Evolutionary conservation across 2,113 vertebrate species (phyloP).

Genomic region (Phrynosoma platyrhinos): DNA sequence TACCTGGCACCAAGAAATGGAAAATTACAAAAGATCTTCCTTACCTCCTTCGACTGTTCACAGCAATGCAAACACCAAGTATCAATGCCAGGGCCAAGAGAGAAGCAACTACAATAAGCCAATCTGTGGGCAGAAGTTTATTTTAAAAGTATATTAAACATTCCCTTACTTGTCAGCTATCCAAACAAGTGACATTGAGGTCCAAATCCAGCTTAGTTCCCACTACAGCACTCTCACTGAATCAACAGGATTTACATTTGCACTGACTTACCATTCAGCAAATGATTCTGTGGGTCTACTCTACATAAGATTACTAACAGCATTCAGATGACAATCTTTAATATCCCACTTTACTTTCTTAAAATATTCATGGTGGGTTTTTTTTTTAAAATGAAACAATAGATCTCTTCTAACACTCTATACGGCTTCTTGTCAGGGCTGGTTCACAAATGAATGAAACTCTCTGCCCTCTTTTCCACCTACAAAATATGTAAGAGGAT

Average conservation of each 20-base stretch:
- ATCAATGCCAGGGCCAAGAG: conserved; percentile 65
- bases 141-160: rapidly evolving
- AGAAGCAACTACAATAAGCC: conserved; percentile 68
- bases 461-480: background rate
- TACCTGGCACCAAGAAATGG: conserved; percentile 4
- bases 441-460: background rate
- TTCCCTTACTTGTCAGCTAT: rapidly evolving
- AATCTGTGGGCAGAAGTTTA: conserved; percentile 51
- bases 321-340: background rate
- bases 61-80: conserved; percentile 70
- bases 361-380: background rate
- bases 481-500: background rate
- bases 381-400: background rate
- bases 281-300: too few relatives aligned
- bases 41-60: conserved; percentile 72
- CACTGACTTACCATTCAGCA: too few relatives aligned
- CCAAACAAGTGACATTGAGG: background rate
- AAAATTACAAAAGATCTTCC: background rate
- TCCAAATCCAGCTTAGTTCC: too few relatives aligned
- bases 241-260: too few relatives aligned
- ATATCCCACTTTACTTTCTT: background rate
- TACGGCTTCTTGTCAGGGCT: background rate
- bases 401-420: too few relatives aligned
- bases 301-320: too few relatives aligned
- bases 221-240: too few relatives aligned